phyloP scores from a whole-genome alignment of 2,888 invertebrate species.

The Hirtodrosophila cameraria region DNA sequence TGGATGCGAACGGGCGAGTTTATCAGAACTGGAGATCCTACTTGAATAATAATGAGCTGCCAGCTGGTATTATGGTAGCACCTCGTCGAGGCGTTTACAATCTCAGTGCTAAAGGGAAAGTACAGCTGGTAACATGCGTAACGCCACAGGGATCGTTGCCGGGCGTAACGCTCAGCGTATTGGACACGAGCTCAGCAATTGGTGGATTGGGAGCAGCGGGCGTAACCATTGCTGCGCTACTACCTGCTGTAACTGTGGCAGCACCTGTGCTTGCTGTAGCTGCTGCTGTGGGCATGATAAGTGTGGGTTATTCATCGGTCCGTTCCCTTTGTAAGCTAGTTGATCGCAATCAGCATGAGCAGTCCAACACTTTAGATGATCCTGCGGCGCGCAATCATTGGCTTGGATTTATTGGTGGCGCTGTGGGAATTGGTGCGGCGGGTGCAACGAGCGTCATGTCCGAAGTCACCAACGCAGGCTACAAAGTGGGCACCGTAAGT shows the following conservation, averaged over 20 bases:
- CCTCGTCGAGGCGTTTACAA: conserved; percentile 84
- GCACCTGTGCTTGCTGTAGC: conserved; percentile 69
- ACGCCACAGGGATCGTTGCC: conserved; percentile 69
- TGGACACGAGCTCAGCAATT: conserved; percentile 63
- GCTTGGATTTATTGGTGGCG: conserved; percentile 72
- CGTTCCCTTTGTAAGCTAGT: conserved; percentile 67
- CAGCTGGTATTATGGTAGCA: conserved; percentile 84
- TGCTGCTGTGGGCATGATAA: conserved; percentile 50
- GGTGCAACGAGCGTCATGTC: conserved; percentile 71
- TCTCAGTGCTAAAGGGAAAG: conserved; percentile 26
- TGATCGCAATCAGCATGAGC: conserved; percentile 78
- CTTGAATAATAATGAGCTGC: conserved; percentile 83
- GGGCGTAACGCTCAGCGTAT: conserved; percentile 30
- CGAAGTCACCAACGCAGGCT: conserved; percentile 68
- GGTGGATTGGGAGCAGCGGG: conserved; percentile 64
- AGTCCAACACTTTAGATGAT: conserved; percentile 73
- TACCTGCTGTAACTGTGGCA: conserved; percentile 37
- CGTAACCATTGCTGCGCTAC: conserved; percentile 54
- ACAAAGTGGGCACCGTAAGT: conserved; percentile 74
- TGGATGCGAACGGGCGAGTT: conserved; percentile 83
- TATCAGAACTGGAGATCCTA: conserved; percentile 85
- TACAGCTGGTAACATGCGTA: conserved; percentile 60
- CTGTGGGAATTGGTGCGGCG: conserved; percentile 69
- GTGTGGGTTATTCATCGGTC: conserved; percentile 69
- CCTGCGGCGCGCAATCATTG: conserved; percentile 76